Evolutionary conservation across 2,797 vertebrate genomes (phyloP).

Genomic region (Chaetophractus vellerosus): DNA sequence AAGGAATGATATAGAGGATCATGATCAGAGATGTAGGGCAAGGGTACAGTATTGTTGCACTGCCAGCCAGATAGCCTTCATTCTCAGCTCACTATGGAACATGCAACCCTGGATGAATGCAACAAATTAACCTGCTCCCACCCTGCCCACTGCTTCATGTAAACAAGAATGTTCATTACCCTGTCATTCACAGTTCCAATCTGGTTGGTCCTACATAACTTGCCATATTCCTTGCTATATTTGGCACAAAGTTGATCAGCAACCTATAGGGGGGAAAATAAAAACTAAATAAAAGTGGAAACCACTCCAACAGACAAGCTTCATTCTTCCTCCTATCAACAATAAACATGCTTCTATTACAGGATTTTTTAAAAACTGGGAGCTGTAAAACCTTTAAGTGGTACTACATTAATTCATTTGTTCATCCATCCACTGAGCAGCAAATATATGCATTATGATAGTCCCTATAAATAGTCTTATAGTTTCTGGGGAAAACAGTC

Average conservation of each 20-base stretch:
- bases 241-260: conserved; percentile 98
- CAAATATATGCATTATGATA: not conserved
- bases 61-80: not conserved
- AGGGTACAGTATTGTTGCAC: not conserved
- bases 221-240: conserved; percentile 99
- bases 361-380: conserved; percentile 3
- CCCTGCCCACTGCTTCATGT: not conserved
- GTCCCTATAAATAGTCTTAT: not conserved
- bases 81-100: not conserved
- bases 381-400: conserved; percentile 43
- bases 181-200: conserved; percentile 98
- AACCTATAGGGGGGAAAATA: conserved; percentile 91
- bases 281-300: conserved; percentile 62
- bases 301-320: not conserved
- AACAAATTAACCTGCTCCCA: not conserved
- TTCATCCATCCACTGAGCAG: not conserved
- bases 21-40: not conserved
- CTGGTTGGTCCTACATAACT: conserved; percentile 98
- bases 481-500: not conserved
- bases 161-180: conserved; percentile 89
- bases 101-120: not conserved
- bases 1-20: not conserved
- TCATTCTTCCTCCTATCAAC: conserved; percentile 30
- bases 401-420: not conserved
- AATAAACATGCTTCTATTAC: conserved; percentile 39